These are phyloP conservation scores for Leptatherina wallacei DNA, from an alignment of 2,797 vertebrate genomes.

Conservation along the genomic window DNA sequence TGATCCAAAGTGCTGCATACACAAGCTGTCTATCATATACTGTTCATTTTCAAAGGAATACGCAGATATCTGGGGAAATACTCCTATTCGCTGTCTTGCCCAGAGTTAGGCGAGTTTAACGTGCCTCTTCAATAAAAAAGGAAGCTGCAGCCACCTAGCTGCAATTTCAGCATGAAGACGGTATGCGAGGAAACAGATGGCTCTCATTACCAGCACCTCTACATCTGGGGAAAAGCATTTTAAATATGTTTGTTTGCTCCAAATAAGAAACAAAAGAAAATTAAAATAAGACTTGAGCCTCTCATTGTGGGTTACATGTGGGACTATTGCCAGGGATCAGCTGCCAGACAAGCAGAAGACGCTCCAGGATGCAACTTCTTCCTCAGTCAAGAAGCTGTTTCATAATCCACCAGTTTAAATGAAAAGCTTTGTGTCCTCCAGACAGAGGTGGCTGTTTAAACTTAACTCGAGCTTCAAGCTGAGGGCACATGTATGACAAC, in stretches of 20 bases:
- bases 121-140: not conserved
- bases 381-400: not conserved
- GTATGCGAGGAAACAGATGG: not conserved
- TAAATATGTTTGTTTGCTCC: not conserved
- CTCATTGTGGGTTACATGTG: not conserved
- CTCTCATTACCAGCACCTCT: not conserved
- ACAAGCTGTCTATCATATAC: slow-evolving; percentile 24
- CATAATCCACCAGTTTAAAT: not conserved
- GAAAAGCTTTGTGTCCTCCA: not conserved
- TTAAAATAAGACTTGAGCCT: not conserved
- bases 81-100: not conserved
- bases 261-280: not conserved
- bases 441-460: not conserved
- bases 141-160: not conserved
- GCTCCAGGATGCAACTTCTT: not conserved
- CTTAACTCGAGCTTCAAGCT: slow-evolving; percentile 4
- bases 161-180: not conserved
- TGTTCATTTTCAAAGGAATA: slow-evolving; percentile 10
- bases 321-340: not conserved
- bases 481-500: not conserved
- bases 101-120: not conserved
- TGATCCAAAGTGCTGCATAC: slow-evolving; percentile 43
- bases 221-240: not conserved
- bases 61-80: slow-evolving; percentile 4
- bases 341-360: slow-evolving; percentile 1